Evolutionary conservation across 1,140 invertebrate genomes (phyloP).

Genomic region (Araneus ventricosus): DNA sequence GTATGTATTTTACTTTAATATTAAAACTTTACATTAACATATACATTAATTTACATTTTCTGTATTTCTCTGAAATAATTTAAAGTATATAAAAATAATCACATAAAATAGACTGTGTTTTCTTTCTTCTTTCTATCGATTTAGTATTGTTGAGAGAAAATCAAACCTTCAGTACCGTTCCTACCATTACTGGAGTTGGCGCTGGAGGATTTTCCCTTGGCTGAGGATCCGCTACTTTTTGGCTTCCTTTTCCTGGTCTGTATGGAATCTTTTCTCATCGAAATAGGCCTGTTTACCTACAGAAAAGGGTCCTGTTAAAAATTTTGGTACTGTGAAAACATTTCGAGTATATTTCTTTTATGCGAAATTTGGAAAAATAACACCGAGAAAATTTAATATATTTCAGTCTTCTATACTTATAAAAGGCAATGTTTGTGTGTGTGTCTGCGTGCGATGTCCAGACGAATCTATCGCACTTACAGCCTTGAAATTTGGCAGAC

Average conservation of each 20-base stretch:
- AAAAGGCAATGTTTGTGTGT: no score
- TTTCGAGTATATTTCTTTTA: no score
- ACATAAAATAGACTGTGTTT: neutral
- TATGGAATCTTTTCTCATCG: conserved; percentile 98
- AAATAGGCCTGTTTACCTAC: conserved; percentile 86
- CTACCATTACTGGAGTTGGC: conserved; percentile 36
- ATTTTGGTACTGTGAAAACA: no score
- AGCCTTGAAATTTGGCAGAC: no score
- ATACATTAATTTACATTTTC: neutral
- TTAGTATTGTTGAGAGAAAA: neutral
- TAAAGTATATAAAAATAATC: neutral
- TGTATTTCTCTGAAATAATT: neutral
- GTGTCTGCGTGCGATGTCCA: no score
- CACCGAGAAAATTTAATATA: no score
- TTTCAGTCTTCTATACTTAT: no score
- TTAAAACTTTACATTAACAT: no score
- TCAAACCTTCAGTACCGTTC: conserved; percentile 17
- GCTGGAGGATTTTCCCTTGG: conserved; percentile 51
- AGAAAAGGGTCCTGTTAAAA: no score
- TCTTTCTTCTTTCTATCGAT: neutral
- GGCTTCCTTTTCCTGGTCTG: conserved; percentile 98
- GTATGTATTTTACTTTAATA: no score
- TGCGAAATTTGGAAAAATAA: no score
- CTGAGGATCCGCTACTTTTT: conserved; percentile 83
- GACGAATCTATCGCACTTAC: no score